phyloP scores from a whole-genome alignment of 64 coral and sea anemone genomes.

The Cladopsammia gracilis region DNA sequence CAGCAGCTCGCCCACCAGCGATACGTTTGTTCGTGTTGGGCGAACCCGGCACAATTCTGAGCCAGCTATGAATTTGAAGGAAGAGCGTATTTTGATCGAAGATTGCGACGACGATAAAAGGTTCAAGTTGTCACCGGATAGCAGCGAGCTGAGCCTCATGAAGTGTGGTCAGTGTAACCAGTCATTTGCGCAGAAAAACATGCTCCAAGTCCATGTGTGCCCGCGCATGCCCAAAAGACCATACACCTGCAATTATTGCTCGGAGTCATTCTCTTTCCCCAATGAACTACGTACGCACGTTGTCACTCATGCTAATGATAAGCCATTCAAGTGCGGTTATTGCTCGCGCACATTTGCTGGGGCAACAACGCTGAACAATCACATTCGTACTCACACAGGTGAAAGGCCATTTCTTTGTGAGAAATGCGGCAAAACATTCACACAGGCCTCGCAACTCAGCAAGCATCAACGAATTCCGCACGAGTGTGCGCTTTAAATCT shows the following conservation, averaged over 20 bases:
- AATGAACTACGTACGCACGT: slow-evolving; percentile 81
- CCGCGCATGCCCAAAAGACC: slow-evolving; percentile 65
- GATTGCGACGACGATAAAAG: slow-evolving; percentile 38
- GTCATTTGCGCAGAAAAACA: slow-evolving; percentile 66
- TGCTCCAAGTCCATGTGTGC: slow-evolving; percentile 74
- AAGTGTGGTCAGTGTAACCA: slow-evolving; percentile 76
- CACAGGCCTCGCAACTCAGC: slow-evolving; percentile 78
- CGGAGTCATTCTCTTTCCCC: slow-evolving; percentile 69
- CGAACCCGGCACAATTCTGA: neutral
- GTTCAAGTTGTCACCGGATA: neutral
- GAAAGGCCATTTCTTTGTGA: slow-evolving; percentile 75
- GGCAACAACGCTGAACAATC: slow-evolving; percentile 80
- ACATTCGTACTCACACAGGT: slow-evolving; percentile 81
- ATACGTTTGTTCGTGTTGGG: neutral
- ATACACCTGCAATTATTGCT: slow-evolving; percentile 76
- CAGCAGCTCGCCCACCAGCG: neutral
- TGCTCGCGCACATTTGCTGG: slow-evolving; percentile 84
- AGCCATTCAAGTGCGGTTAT: slow-evolving; percentile 88
- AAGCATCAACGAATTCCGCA: slow-evolving; percentile 79
- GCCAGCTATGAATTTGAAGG: neutral
- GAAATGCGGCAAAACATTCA: slow-evolving; percentile 72
- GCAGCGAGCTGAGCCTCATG: slow-evolving; percentile 47
- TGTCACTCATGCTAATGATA: slow-evolving; percentile 78
- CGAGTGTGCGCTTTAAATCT: slow-evolving; percentile 52
- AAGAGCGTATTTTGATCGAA: slow-evolving; percentile 30